phyloP scores from a whole-genome alignment of 2,113 vertebrate genomes.

The Cyanoderma ruficeps region DNA sequence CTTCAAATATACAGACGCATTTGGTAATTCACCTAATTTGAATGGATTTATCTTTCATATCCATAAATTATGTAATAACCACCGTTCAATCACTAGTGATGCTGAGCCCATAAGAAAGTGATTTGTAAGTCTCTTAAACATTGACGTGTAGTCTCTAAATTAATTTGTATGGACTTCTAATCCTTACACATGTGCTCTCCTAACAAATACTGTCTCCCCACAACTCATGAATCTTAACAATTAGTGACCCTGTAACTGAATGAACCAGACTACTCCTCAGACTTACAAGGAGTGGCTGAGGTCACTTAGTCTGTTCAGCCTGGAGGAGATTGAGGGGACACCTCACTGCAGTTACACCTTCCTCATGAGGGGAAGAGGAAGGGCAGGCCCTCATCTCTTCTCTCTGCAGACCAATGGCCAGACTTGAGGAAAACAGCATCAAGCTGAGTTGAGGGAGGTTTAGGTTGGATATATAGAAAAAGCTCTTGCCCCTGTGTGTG shows the following conservation, averaged over 20 bases:
- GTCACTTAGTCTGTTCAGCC: not conserved
- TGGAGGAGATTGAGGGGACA: not conserved
- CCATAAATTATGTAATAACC: not conserved
- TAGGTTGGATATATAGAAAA: not conserved
- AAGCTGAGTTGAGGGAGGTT: not conserved
- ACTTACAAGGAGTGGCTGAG: fast-evolving
- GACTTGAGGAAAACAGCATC: not conserved
- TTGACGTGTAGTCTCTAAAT: not conserved
- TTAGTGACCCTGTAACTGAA: not conserved
- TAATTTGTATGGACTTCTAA: not conserved
- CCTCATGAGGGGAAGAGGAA: fast-evolving
- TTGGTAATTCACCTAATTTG: not conserved
- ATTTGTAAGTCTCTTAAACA: not conserved
- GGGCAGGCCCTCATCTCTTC: not conserved
- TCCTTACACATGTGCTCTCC: not conserved
- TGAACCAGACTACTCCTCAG: not conserved
- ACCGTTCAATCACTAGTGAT: not conserved
- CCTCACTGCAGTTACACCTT: not conserved
- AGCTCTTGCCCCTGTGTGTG: not conserved
- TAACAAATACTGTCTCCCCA: not conserved
- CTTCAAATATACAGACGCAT: not conserved
- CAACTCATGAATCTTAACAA: not conserved
- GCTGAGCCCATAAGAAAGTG: not conserved
- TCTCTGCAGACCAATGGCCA: not conserved
- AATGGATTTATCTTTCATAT: not conserved